Conservation (phyloP, 92 coral and sea anemone genomes). For the Meandrina meandrites region DNA sequence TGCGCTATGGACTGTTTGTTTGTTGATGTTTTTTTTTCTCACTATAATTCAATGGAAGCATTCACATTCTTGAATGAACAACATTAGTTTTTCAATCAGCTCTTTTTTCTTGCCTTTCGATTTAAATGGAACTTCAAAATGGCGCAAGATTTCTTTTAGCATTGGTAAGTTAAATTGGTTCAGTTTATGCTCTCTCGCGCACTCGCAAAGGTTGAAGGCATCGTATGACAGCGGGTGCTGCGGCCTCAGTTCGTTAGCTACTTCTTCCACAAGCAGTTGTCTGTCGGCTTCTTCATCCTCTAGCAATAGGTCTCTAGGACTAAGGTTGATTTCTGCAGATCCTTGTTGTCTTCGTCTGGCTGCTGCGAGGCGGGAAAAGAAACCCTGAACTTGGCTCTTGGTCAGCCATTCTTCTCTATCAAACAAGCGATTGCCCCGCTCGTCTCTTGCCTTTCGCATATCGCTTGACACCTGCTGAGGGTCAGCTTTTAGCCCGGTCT, state of each 20-base stretch:
- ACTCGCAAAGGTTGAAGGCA: constrained; percentile 54
- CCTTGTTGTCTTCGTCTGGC: constrained; percentile 26
- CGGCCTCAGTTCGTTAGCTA: constrained; percentile 48
- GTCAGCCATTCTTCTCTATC: too few species aligned
- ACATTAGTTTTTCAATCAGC: constrained; percentile 53
- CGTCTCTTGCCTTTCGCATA: constrained; percentile 66
- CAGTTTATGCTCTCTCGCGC: constrained; percentile 44
- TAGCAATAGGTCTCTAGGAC: constrained; percentile 24
- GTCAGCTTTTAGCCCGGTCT: constrained; percentile 63
- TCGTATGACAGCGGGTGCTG: constrained; percentile 62
- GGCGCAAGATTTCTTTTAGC: constrained; percentile 16
- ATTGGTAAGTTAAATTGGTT: constrained; percentile 46
- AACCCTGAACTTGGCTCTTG: too few species aligned
- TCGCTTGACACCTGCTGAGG: constrained; percentile 62
- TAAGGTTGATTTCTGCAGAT: constrained; percentile 4
- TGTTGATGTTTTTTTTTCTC: not conserved
- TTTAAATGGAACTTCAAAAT: constrained; percentile 60
- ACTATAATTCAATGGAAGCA: constrained; percentile 27
- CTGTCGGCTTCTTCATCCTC: constrained; percentile 44
- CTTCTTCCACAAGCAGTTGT: constrained; percentile 35
- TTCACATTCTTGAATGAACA: constrained; percentile 49
- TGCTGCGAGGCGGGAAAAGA: too few species aligned
- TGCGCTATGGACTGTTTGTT: not conserved
- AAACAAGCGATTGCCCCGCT: constrained; percentile 56
- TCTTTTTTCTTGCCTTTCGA: constrained; percentile 64